phyloP scores from a whole-genome alignment of 2,888 invertebrate genomes.

The Tetanocera ferruginea region DNA sequence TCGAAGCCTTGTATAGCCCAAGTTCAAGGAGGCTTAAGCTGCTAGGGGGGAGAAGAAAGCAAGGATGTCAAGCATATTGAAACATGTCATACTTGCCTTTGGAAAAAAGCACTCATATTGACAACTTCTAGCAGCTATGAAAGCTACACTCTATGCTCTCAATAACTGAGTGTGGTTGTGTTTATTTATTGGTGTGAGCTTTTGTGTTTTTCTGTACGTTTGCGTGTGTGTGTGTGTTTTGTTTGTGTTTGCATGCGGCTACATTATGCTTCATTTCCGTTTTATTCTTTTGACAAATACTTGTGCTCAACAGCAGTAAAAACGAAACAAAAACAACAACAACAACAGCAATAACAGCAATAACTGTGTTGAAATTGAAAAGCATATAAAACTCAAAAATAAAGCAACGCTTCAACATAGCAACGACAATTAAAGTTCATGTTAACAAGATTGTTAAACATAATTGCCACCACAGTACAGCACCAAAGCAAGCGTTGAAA shows the following conservation, averaged over 20 bases:
- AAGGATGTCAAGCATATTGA: slow-evolving; percentile 8
- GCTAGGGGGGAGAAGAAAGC: neutral
- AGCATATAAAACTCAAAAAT: neutral
- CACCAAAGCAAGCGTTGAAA: neutral
- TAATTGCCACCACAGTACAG: slow-evolving; percentile 17
- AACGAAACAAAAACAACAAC: neutral
- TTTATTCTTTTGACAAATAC: slow-evolving; percentile 24
- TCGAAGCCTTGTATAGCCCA: neutral
- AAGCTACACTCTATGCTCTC: neutral
- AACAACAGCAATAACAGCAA: neutral
- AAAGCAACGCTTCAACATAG: slow-evolving; percentile 18
- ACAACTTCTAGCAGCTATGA: neutral
- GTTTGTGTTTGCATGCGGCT: neutral
- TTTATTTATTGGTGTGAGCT: neutral
- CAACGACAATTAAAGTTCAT: slow-evolving; percentile 42
- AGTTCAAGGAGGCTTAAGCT: slow-evolving; percentile 2
- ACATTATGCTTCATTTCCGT: slow-evolving; percentile 30
- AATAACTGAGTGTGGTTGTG: neutral
- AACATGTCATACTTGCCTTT: slow-evolving; percentile 16
- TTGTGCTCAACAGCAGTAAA: slow-evolving; percentile 4
- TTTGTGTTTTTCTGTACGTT: neutral
- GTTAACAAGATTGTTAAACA: slow-evolving; percentile 42
- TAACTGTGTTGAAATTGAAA: neutral
- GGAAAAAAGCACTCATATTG: neutral
- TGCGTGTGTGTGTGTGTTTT: slow-evolving; percentile 9